Evolutionary conservation across 92 coral and sea anemone genomes (phyloP), one percentile per base, ranked within the genome.

Genomic region (Virgularia gustaviana): DNA sequence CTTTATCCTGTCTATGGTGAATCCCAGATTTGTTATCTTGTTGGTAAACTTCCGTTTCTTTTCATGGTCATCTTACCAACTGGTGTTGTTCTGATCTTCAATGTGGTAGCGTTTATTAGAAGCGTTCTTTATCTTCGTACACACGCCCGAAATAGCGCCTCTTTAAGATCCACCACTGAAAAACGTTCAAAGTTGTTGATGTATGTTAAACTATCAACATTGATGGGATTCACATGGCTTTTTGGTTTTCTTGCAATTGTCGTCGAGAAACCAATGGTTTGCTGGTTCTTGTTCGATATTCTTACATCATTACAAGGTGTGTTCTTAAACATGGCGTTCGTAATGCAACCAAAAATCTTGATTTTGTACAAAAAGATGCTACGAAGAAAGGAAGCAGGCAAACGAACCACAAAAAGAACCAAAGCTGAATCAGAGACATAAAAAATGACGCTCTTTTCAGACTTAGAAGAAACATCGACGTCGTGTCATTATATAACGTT

Each of bases 141-240:
- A 86, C 87, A 85, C 27, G 36, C 72, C 47, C 71, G 49, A 45
- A 81, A 41, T 75, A 72, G 30, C 1, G 86, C 47, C 32, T 64
- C 43, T 44, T 19, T 29, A 11, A 72, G 31, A 84, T 75, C 32
- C 15, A 51, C 15, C 3, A 19, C 18, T 49, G 71, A 18, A 23
- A 67, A 6, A 29, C 79, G 36, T 32, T 63, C 85, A 30, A 61
- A 78, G 23, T 62, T 81, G 22, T 29, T 79, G 39, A 83, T 88
- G 12, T 88, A 86, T 55, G 71, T 85, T 33, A 88, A 85, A 53
- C 75, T 88, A 80, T 80, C 95, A 23, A 78, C 95, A 34, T 85
- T 78, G 6, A 81, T 88, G 85, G 95, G 95, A 19, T 73, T 88
- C 71, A 78, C 95, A 25, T 88, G 95, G 89, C 34, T 85, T 12